Base-by-base conservation (phyloP, 2,888 invertebrate species). In the Drosophila peninsularis region DNA sequence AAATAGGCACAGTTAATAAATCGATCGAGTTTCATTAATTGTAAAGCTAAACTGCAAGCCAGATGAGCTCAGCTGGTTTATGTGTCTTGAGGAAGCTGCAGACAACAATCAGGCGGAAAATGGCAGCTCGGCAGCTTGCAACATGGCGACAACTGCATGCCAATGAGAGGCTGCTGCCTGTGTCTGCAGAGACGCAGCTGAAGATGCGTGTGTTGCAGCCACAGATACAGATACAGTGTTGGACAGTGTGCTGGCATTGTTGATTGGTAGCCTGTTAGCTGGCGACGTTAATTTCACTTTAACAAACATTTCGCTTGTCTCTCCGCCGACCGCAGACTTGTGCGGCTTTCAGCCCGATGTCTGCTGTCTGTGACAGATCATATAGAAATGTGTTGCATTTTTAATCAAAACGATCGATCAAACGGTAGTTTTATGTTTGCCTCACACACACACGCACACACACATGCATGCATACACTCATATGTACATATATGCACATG, bases 391-490 rank as follows among this genome's bases (percentile, higher is more conserved):
- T 89, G 91, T 90, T 91, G 90, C 90, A 90, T 89, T 91, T 90
- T 83, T 90, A 91, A 91, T 91, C 91, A 90, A 91, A 91, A 78
- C 90, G 85, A 90, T 91, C 91, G 90, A 90, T 90, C 90, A 90
- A 90, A 90, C 89, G 90, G 90, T 90, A 90, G 89, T 90, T 90
- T 90, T 82, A 69, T 86, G 87, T 78, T 75, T 73, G 71, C 64
- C 66, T 66, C 37, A 30, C 27, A 7, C 53, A 45, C 27, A 54
- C 19, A 24, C 42, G 24, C 24, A 27, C 49, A 30, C 10, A 47
- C 32, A 30, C 41, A 30, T 36, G 10, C 39, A 49, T n/a, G 19
- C 37, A 41, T 11, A 27, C 34, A 45, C 13, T 19, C 19, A 21
- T 17, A 10, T 36, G 14, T 27, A n/a, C n/a, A 39, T 34, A 41